Conservation (phyloP, 2,113 vertebrate species). For the Cettia cetti region DNA sequence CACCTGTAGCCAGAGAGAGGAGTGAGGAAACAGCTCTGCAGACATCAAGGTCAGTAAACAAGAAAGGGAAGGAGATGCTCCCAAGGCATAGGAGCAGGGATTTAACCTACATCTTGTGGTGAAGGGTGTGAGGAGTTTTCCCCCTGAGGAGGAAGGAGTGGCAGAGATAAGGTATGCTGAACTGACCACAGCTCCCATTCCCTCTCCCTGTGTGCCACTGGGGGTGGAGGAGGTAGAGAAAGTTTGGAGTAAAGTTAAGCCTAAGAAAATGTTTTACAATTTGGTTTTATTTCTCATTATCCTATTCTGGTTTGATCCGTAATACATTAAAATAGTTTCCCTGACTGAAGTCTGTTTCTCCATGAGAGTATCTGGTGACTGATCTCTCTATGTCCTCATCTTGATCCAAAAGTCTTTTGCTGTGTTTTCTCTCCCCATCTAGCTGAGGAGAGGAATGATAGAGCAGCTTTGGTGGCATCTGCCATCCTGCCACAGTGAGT, state of each 20-base stretch:
- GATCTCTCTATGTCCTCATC: neutral
- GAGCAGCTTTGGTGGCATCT: neutral
- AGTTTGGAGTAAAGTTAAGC: neutral
- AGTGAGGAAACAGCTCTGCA: neutral
- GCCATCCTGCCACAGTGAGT: neutral
- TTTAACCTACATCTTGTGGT: neutral
- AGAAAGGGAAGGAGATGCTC: neutral
- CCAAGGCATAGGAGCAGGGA: neutral
- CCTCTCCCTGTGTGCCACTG: neutral
- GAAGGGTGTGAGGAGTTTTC: neutral
- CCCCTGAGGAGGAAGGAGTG: neutral
- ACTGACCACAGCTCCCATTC: neutral
- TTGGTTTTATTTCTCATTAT: neutral
- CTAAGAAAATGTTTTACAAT: accelerated
- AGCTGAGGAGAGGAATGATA: neutral
- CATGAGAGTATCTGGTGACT: neutral
- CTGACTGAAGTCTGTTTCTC: neutral
- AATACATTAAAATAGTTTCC: neutral
- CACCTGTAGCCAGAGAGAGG: neutral
- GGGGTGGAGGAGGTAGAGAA: neutral
- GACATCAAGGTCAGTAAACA: neutral
- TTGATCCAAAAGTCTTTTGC: neutral
- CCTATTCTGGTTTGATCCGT: neutral
- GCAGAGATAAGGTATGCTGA: neutral
- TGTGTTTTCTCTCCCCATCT: neutral